These are phyloP conservation scores for Zaprionus lineosus DNA, from an alignment of 2,888 invertebrate genomes.

Conservation along the genomic window DNA sequence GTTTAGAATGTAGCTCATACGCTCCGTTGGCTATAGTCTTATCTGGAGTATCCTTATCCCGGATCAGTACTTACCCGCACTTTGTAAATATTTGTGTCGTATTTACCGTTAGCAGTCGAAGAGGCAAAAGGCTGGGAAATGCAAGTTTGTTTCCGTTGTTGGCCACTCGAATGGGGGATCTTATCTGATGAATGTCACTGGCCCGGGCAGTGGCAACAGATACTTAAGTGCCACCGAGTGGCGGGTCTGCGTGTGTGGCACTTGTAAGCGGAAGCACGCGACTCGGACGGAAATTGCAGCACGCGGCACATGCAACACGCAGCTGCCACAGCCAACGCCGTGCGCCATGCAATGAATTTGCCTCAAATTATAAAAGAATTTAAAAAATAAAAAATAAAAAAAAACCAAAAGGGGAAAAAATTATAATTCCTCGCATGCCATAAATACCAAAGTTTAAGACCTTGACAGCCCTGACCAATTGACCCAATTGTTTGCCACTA, in stretches of 20 bases:
- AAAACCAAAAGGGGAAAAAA: no score
- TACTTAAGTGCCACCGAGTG: slow-evolving; percentile 62
- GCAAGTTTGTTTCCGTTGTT: no score
- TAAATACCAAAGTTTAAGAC: slow-evolving; percentile 67
- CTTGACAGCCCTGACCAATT: slow-evolving; percentile 73
- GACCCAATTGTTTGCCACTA: slow-evolving; percentile 64
- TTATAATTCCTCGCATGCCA: slow-evolving; percentile 62
- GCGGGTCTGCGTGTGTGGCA: slow-evolving; percentile 38
- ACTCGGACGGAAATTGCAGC: slow-evolving; percentile 69
- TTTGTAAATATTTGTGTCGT: no score
- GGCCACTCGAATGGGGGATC: slow-evolving; percentile 56
- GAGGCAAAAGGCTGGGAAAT: no score
- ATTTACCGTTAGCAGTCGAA: no score
- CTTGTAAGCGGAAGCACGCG: slow-evolving; percentile 68
- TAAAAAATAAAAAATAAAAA: no score
- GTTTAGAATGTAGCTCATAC: no score
- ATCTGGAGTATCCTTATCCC: no score
- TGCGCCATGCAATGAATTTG: slow-evolving; percentile 33
- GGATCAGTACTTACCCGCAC: no score
- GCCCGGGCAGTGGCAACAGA: slow-evolving; percentile 39
- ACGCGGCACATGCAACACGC: slow-evolving; percentile 68
- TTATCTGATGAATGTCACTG: slow-evolving; percentile 61
- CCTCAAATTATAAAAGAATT: slow-evolving; percentile 56
- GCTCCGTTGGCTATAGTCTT: no score
- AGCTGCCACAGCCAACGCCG: slow-evolving; percentile 28